A percentile compares a stretch with the other conserved stretches of the same genome.
Conservation (phyloP, 2,113 vertebrate genomes). For the Odocoileus hemionus region DNA sequence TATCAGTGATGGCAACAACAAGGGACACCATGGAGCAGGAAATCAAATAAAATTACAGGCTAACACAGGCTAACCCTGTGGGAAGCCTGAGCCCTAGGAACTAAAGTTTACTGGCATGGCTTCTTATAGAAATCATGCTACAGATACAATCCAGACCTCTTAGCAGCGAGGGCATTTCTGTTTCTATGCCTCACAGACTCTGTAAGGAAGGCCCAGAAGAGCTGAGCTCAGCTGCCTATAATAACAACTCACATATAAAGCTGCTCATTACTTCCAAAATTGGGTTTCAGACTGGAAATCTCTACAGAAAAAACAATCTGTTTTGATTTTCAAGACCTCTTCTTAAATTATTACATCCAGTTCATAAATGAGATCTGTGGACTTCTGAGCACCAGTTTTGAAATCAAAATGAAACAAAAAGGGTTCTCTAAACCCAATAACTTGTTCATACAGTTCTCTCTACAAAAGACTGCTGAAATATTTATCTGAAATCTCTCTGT, state of each 20-base stretch:
- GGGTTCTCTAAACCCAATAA: neutral
- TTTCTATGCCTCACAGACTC: neutral
- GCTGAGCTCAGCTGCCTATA: slow-evolving; percentile 48
- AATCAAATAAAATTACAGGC: slow-evolving; percentile 34
- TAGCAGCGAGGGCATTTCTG: neutral
- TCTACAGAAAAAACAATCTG: neutral
- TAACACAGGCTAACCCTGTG: neutral
- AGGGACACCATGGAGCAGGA: neutral
- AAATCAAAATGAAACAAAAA: slow-evolving; percentile 18
- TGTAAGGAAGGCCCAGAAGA: neutral
- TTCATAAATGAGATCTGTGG: neutral
- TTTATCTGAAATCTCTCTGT: neutral
- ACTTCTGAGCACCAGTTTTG: neutral
- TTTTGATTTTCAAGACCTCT: neutral
- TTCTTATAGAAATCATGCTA: slow-evolving; percentile 8
- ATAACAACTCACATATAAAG: slow-evolving; percentile 29
- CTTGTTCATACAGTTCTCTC: neutral
- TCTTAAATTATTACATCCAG: slow-evolving; percentile 16
- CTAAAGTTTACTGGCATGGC: neutral
- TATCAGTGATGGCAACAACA: slow-evolving; percentile 18
- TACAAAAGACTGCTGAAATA: neutral
- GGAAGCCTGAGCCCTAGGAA: neutral
- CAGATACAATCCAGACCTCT: slow-evolving; percentile 23
- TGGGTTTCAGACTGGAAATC: slow-evolving; percentile 17
- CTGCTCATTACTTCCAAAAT: slow-evolving; percentile 48